These are phyloP conservation scores for Panulirus ornatus DNA, from an alignment of 1,140 invertebrate species.

Conservation along the genomic window DNA sequence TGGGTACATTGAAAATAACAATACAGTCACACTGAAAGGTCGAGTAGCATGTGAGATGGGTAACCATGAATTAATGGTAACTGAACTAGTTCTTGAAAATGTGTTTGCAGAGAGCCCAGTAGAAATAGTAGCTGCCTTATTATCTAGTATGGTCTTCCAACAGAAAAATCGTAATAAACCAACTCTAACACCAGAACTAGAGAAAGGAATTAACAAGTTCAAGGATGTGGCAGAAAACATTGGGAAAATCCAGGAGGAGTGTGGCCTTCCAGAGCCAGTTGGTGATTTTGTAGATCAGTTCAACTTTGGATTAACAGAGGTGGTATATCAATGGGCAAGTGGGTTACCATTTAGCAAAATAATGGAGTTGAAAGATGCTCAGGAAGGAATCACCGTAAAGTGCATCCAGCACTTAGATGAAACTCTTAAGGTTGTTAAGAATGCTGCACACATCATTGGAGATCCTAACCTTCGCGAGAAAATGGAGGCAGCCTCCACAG, in stretches of 20 bases:
- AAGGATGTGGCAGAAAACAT: conserved; percentile 81
- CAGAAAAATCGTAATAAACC: conserved; percentile 83
- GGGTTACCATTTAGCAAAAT: conserved; percentile 95
- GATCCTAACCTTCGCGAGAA: conserved; percentile 93
- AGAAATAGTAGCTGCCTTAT: conserved; percentile 87
- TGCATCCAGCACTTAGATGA: conserved; percentile 98
- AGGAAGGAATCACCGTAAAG: conserved; percentile 98
- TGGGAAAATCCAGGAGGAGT: conserved; percentile 80
- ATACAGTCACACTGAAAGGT: conserved; percentile 90
- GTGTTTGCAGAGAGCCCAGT: conserved; percentile 86
- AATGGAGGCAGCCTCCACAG: conserved; percentile 95
- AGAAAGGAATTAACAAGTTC: conserved; percentile 82
- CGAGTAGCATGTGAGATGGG: conserved; percentile 97
- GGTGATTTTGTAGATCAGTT: conserved; percentile 83
- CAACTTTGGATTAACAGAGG: conserved; percentile 94
- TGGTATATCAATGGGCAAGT: conserved; percentile 97
- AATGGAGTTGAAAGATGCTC: conserved; percentile 94
- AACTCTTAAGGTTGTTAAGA: conserved; percentile 93
- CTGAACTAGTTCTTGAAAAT: conserved; percentile 96
- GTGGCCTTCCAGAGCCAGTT: conserved; percentile 80
- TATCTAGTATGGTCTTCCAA: conserved; percentile 96
- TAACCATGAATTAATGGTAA: conserved; percentile 94
- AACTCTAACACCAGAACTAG: conserved; percentile 81
- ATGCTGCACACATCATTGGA: conserved; percentile 95
- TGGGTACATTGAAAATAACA: conserved; percentile 84